Base-by-base conservation (phyloP, 2,113 vertebrate genomes). In the Empidonax traillii region DNA sequence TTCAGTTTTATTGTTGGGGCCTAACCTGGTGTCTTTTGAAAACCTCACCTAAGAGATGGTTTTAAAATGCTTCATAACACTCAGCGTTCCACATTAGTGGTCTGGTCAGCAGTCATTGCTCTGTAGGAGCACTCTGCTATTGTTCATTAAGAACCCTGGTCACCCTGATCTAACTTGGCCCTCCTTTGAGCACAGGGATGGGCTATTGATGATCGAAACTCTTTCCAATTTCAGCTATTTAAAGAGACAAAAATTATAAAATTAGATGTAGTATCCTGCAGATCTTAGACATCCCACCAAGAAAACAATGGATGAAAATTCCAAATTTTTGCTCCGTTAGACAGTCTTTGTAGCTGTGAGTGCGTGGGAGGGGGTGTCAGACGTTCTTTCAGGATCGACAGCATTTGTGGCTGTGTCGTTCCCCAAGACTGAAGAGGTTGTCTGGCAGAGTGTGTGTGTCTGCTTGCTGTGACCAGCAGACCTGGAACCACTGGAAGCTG, bases 51-150 rank as follows among this genome's bases (percentile, higher is more conserved):
- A 55, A 27, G 18, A 87, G 28, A 23, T 12, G 14, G 19, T 24
- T 82, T 59, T 65, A 8, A 86, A 73, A 72, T 65, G 4, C 35
- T 61, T 72, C 17, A 7, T 13, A 51, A 18, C 19, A 4, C 23
- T 59, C 19, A 41, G 15, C 37, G n/a, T 35, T 66, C 59, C 28
- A 35, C 4, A 0, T 3, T 18, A 44, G 12, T 7, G 0, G 23
- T 52, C 33, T 47, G 62, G 24, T 25, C 63, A 81, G 35, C 14
- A 52, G 52, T 23, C 51, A 24, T 41, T 87, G 39, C 23, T 71
- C 28, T 69, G 10, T 51, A 52, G 59, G 8, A 53, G 20, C 43
- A 33, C 46, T 87, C 28, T 43, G 13, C 28, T 56, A 14, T 18
- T 71, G 30, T 66, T 71, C 43, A 20, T 52, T 23, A 52, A 47